A percentile compares a stretch with the other conserved stretches of the same genome.
phyloP scores from a whole-genome alignment of 2,797 vertebrate genomes.

The Rhinogobio ventralis region DNA sequence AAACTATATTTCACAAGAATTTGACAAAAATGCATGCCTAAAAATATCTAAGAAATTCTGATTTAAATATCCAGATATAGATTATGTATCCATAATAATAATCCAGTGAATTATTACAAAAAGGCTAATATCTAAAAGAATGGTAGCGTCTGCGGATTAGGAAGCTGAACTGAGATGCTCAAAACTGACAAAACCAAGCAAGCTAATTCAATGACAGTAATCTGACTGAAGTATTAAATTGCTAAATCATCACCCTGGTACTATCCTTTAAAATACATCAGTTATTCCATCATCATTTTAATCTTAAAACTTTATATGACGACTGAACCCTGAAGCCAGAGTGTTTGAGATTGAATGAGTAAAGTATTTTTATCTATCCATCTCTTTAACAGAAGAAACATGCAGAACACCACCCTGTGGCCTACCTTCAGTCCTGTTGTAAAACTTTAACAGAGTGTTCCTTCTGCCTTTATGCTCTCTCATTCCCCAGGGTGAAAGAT shows the following conservation, averaged over 20 bases:
- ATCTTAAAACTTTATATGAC: neutral
- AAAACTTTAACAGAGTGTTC: constrained; percentile 9
- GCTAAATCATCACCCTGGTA: neutral
- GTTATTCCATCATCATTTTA: neutral
- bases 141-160: neutral
- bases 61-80: neutral
- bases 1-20: neutral
- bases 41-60: neutral
- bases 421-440: constrained; percentile 7
- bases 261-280: neutral
- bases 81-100: neutral
- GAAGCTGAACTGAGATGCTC: neutral
- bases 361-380: neutral
- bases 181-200: neutral
- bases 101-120: neutral
- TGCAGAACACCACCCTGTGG: neutral
- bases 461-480: constrained; percentile 12
- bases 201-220: neutral
- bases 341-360: neutral
- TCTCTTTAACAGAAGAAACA: constrained; percentile 17
- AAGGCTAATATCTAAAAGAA: neutral
- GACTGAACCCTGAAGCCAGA: neutral
- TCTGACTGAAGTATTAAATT: neutral
- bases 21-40: neutral
- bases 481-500: constrained; percentile 3